A percentile compares a stretch with the other conserved stretches of the same genome.
phyloP scores from a whole-genome alignment of 2,113 vertebrate genomes.

The Pedionomus torquatus region DNA sequence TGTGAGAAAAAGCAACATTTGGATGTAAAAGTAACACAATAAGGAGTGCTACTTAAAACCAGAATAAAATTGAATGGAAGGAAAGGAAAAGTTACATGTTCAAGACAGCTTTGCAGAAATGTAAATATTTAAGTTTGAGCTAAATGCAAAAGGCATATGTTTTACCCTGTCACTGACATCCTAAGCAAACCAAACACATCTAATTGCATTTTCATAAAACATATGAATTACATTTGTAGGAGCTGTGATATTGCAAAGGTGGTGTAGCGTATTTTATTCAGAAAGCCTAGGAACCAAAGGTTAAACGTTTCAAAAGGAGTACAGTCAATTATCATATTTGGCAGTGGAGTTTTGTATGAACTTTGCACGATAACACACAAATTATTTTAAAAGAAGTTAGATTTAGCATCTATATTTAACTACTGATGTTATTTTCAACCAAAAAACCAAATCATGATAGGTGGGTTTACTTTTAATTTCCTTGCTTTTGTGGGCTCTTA shows the following conservation, averaged over 20 bases:
- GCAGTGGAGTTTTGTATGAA: background rate
- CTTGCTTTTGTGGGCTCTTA: background rate
- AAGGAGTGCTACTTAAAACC: background rate
- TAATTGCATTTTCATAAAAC: background rate
- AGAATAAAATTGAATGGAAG: background rate
- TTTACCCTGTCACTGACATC: background rate
- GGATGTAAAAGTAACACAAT: background rate
- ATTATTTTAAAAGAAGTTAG: background rate
- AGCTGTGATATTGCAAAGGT: background rate
- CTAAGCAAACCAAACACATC: background rate
- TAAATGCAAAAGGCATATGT: background rate
- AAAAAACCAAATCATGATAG: background rate
- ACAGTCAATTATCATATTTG: background rate
- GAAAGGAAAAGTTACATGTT: background rate
- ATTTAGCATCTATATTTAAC: background rate
- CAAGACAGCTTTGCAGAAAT: background rate
- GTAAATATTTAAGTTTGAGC: constrained; percentile 9
- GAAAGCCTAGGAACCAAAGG: background rate
- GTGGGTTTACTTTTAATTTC: background rate
- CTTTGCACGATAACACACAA: background rate
- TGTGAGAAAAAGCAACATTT: background rate
- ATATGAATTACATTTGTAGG: background rate
- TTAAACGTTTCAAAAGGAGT: background rate
- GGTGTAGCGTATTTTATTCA: background rate
- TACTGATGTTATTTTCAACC: background rate